A percentile compares a stretch with the other conserved stretches of the same genome.
Conservation (phyloP, 2,113 vertebrate genomes). For the Chaenocephalus aceratus region DNA sequence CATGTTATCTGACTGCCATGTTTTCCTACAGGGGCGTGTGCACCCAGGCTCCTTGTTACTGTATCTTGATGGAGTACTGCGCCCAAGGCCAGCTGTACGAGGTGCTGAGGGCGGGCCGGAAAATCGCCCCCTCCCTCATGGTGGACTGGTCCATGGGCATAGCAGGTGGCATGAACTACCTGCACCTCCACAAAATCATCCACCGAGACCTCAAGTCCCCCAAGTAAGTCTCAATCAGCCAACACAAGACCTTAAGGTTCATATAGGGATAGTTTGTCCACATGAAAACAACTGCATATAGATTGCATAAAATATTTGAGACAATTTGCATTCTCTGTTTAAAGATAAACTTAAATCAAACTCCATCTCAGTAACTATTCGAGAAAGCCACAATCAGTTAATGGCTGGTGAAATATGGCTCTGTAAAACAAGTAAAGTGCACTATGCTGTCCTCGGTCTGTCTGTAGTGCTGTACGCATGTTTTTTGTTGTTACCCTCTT, state of each 20-base stretch:
- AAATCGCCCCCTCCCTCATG: conserved; percentile 94
- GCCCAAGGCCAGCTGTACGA: conserved; percentile 98
- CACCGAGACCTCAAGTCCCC: conserved; percentile 98
- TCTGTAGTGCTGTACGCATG: no score
- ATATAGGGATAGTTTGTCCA: not conserved
- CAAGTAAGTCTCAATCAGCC: conserved; percentile 83
- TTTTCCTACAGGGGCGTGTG: conserved; percentile 90
- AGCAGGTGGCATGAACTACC: conserved; percentile 98
- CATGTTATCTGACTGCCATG: conserved; percentile 4
- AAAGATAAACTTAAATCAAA: no score
- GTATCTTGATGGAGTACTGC: conserved; percentile 99
- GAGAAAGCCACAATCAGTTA: no score
- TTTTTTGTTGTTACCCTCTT: no score
- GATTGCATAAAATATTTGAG: no score
- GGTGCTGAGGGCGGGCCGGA: conserved; percentile 94
- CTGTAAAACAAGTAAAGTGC: no score
- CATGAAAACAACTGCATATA: no score
- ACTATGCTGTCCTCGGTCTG: no score
- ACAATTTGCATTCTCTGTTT: no score
- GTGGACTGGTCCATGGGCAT: conserved; percentile 99
- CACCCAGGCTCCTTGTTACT: conserved; percentile 98
- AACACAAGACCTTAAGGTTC: not conserved
- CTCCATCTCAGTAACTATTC: no score
- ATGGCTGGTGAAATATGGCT: no score
- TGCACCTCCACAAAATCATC: conserved; percentile 99